Conservation (phyloP, 2,113 vertebrate species). For the Paracanthobrama guichenoti region DNA sequence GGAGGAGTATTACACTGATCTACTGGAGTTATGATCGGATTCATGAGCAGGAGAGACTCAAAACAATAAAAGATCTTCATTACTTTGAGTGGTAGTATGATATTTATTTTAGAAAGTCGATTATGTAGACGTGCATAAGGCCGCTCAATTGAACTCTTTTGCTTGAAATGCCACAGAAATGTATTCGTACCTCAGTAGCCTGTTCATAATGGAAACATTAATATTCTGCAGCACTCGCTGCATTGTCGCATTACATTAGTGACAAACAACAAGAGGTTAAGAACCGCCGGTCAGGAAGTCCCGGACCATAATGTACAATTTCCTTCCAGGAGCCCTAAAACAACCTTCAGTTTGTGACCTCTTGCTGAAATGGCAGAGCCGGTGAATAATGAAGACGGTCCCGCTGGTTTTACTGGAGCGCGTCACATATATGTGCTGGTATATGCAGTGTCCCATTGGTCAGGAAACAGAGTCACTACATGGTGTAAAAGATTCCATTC, state of each 20-base stretch:
- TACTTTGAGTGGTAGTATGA: too few species aligned
- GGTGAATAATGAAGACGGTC: neutral
- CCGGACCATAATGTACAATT: neutral
- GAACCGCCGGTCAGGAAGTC: neutral
- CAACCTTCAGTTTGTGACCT: neutral
- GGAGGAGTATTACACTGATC: too few species aligned
- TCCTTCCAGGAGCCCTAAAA: neutral
- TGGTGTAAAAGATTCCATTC: constrained; percentile 65
- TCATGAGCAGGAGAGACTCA: too few species aligned
- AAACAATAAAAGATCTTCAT: too few species aligned
- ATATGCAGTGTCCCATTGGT: constrained; percentile 73
- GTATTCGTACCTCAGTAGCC: neutral
- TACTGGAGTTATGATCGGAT: too few species aligned
- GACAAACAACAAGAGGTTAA: neutral
- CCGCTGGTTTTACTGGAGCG: constrained; percentile 54
- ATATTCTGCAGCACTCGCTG: neutral
- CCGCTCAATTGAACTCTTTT: too few species aligned
- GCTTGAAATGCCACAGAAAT: neutral
- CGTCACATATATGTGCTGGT: constrained; percentile 66
- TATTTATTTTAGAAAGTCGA: neutral
- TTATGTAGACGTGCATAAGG: neutral
- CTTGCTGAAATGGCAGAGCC: neutral
- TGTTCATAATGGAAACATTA: neutral
- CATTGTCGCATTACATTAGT: neutral
- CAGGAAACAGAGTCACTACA: constrained; percentile 56